Conservation (phyloP, 2,888 invertebrate species). For the Dysmachus trigonus region DNA sequence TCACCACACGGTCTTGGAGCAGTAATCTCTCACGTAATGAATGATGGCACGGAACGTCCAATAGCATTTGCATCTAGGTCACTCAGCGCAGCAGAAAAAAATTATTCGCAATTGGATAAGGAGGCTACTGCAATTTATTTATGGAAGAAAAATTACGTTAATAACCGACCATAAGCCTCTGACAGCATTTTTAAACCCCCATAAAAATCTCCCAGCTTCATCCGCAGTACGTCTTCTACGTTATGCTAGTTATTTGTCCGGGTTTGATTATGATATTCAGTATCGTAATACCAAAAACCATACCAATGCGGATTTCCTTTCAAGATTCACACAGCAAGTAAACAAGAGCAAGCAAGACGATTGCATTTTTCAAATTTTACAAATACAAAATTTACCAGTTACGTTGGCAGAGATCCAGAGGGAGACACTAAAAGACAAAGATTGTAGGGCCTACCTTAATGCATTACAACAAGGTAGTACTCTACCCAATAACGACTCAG, state of each 20-base stretch:
- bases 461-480: neutral
- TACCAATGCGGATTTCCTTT: conserved; percentile 48
- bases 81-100: conserved; percentile 45
- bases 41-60: conserved; percentile 53
- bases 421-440: neutral
- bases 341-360: neutral
- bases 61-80: neutral
- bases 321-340: conserved; percentile 40
- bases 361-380: neutral
- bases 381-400: neutral
- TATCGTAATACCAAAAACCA: conserved; percentile 37
- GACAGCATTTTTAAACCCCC: neutral
- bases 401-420: neutral
- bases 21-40: conserved; percentile 55
- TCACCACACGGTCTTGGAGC: conserved; percentile 52
- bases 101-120: conserved; percentile 53
- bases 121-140: conserved; percentile 57
- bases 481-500: neutral
- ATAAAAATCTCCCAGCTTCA: conserved; percentile 45
- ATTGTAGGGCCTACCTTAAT: neutral
- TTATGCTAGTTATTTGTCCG: conserved; percentile 47
- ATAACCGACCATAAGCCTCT: neutral
- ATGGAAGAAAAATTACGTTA: conserved; percentile 58
- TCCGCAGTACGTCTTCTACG: conserved; percentile 48
- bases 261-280: conserved; percentile 47